A percentile compares a stretch with the other conserved stretches of the same genome.
Conservation (phyloP, 2,113 vertebrate genomes). For the Rhynchomys soricoides region DNA sequence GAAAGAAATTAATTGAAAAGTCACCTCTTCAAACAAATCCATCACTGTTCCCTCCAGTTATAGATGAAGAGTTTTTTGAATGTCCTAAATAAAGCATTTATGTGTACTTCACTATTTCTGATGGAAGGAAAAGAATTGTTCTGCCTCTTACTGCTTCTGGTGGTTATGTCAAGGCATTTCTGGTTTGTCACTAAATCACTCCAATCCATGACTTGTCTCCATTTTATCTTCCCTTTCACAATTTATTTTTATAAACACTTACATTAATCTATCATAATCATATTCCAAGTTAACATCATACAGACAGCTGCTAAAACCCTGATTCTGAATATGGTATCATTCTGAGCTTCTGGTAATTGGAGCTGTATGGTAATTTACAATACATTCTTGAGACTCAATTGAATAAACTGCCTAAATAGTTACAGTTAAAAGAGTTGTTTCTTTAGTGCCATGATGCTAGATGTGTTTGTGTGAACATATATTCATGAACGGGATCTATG, state of each 20-base stretch:
- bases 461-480: background rate
- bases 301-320: background rate
- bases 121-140: background rate
- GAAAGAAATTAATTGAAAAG: background rate
- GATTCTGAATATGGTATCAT: background rate
- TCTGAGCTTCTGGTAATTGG: background rate
- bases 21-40: background rate
- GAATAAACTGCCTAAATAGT: background rate
- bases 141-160: background rate
- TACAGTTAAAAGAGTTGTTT: background rate
- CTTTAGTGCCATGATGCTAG: background rate
- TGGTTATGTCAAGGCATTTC: fast-evolving
- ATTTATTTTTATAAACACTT: background rate
- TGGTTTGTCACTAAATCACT: background rate
- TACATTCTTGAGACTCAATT: background rate
- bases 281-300: background rate
- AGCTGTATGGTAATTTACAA: too few species aligned
- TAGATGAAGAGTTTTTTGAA: background rate
- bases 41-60: background rate
- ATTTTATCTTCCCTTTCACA: background rate
- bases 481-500: background rate
- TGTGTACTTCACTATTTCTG: fast-evolving
- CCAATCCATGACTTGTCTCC: too few species aligned
- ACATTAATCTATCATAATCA: background rate
- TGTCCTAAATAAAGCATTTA: background rate